Evolutionary conservation across 2,888 invertebrate species (phyloP), one percentile per base, ranked within the genome.

Genomic region (Liodrosophila aerea): DNA sequence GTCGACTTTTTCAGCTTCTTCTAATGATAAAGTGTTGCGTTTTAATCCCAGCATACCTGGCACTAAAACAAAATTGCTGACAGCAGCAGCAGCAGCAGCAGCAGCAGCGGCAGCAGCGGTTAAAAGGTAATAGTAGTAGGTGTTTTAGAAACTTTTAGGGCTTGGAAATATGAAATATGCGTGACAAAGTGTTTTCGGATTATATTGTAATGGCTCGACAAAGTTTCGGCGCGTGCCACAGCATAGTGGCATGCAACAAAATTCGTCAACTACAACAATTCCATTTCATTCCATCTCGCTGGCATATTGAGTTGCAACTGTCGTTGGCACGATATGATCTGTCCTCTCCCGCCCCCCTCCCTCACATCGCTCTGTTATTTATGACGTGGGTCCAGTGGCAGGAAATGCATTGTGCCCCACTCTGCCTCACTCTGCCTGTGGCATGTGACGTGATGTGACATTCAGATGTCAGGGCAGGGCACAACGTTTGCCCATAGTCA

Each of bases 11-110:
- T 29, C n/a, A 13, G 18, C 8, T 30, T 40, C n/a, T 31, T 37
- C 47, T 75, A 85, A 78, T 83, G 78, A 82, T 85, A 85, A 85
- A 78, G 85, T 85, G 83, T 71, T 64, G 64, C 62, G 64, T 63
- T 85, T 73, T 76, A 76, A 73, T 76, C 76, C 69, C 51, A n/a
- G 70, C 61, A 43, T 51, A 61, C 61, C 73, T 53, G 49, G 16
- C 54, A 58, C 44, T 43, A 31, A 37, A 45, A 43, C 54, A 60
- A 75, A 72, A 62, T 58, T 73, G 73, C 74, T 64, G 75, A 73
- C 76, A 76, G 64, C 61, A 39, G 22, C 60, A 39, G 30, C n/a
- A n/a, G 12, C 33, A 16, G 5, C 22, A 11, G 13, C 8, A 4
- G 7, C 9, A 4, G 5, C 5, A 11, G 39, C 7, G 7, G 30